Percentiles rank a stretch among this genome's conserved stretches.
Evolutionary conservation across 2,797 vertebrate species (phyloP).

Genomic region (Leucoraja ocellata): DNA sequence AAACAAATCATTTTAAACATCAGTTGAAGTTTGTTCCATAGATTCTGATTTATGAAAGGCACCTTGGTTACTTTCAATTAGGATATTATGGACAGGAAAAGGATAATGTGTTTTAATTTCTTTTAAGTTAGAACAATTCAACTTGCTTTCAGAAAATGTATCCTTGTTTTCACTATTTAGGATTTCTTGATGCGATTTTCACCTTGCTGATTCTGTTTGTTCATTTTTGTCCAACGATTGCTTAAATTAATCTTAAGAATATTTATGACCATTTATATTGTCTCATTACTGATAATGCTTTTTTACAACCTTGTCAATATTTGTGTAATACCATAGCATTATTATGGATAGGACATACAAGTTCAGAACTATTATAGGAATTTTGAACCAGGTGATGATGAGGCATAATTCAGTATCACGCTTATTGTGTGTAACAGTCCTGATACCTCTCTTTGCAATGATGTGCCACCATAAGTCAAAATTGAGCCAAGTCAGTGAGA

Average conservation of each 20-base stretch:
- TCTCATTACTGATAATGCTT: conserved; percentile 74
- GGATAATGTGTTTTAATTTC: not conserved
- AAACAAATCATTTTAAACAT: not conserved
- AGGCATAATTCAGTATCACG: conserved; percentile 87
- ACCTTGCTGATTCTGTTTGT: conserved; percentile 44
- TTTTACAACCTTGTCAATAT: conserved; percentile 77
- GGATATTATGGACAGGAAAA: not conserved
- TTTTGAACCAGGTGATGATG: conserved; percentile 82
- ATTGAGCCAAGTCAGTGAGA: conserved; percentile 81
- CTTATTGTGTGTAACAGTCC: conserved; percentile 60
- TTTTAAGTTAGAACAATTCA: conserved; percentile 5
- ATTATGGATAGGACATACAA: conserved; percentile 85
- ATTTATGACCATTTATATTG: conserved; percentile 60
- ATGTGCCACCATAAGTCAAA: conserved; percentile 85
- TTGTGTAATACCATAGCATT: conserved; percentile 86
- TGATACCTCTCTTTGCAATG: conserved; percentile 59
- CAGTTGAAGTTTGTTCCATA: not conserved
- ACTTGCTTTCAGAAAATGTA: not conserved
- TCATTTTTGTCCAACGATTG: conserved; percentile 39
- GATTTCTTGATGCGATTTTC: conserved; percentile 43
- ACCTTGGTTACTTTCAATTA: conserved; percentile 9
- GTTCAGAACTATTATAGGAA: conserved; percentile 79
- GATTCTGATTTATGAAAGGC: not conserved
- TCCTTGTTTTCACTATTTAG: conserved; percentile 46
- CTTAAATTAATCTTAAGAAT: conserved; percentile 48